A percentile compares a stretch with the other conserved stretches of the same genome.
phyloP scores from a whole-genome alignment of 2,113 vertebrate species.

The Eubucco bourcierii region DNA sequence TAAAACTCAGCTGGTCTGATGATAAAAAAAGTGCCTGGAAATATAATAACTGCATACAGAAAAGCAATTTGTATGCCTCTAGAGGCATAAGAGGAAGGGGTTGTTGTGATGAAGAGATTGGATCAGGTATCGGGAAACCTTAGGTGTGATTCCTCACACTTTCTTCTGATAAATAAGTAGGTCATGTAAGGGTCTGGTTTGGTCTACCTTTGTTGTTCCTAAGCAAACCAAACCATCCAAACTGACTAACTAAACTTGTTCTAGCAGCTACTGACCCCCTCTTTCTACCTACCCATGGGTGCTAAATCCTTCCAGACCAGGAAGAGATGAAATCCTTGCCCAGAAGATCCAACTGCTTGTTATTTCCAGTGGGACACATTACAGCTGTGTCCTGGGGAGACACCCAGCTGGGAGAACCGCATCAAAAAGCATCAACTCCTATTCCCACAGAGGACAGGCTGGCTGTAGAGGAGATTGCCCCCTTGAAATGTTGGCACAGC shows the following conservation, averaged over 20 bases:
- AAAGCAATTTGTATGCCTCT: neutral
- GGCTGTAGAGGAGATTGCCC: neutral
- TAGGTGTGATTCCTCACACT: neutral
- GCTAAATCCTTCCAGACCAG: neutral
- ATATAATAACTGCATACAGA: neutral
- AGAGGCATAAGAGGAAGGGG: neutral
- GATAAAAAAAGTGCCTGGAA: neutral
- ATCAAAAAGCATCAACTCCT: neutral
- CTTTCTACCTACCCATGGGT: neutral
- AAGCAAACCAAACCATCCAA: neutral
- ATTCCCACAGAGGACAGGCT: neutral
- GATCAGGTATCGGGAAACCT: neutral
- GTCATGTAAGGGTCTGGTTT: too few relatives aligned
- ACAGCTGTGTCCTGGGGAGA: neutral
- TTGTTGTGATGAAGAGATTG: neutral
- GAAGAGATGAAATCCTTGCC: neutral
- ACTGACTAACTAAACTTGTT: neutral
- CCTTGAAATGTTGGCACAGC: neutral
- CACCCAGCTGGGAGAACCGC: neutral
- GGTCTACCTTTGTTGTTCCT: neutral
- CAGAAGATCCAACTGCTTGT: neutral
- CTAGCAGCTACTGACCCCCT: neutral
- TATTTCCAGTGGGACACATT: neutral
- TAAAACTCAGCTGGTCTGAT: neutral
- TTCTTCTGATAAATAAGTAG: neutral